Conservation (phyloP, 1,140 invertebrate genomes). For the Drosophila malerkotliana region DNA sequence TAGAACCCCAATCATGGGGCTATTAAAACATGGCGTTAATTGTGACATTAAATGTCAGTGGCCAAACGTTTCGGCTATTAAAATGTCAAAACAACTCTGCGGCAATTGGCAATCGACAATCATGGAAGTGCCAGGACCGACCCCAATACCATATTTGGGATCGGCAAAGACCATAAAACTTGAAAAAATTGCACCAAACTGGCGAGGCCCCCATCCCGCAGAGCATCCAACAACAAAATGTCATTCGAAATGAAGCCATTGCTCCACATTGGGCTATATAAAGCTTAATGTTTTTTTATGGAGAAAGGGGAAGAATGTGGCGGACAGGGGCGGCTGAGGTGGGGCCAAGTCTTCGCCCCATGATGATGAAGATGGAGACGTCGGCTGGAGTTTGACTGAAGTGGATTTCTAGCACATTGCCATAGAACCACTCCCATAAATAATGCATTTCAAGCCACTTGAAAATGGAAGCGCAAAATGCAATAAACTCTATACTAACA, state of each 20-base stretch:
- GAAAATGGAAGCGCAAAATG: constrained; percentile 65
- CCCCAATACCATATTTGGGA: constrained; percentile 61
- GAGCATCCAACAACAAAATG: constrained; percentile 70
- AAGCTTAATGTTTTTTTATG: constrained; percentile 1
- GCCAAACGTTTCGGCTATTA: constrained; percentile 63
- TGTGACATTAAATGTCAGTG: constrained; percentile 70
- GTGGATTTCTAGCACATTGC: constrained; percentile 74
- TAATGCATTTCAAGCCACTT: constrained; percentile 71
- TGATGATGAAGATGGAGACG: constrained; percentile 43
- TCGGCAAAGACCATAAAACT: constrained; percentile 57
- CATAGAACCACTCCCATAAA: constrained; percentile 66
- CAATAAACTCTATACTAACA: constrained; percentile 58
- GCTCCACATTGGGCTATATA: constrained; percentile 55
- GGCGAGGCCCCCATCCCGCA: constrained; percentile 56
- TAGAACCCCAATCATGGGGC: neutral
- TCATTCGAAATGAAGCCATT: constrained; percentile 78
- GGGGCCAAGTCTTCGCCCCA: neutral
- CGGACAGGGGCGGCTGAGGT: neutral
- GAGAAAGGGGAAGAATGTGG: constrained; percentile 4
- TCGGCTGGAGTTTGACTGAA: constrained; percentile 35
- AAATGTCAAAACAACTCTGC: constrained; percentile 74
- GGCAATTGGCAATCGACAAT: constrained; percentile 40
- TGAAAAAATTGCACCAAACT: constrained; percentile 43
- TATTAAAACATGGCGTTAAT: constrained; percentile 51
- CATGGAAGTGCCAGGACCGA: constrained; percentile 25